Evolutionary conservation across 2,797 vertebrate species (phyloP), one percentile per base, ranked within the genome.

Genomic region (Dendrocincla tyrannina): DNA sequence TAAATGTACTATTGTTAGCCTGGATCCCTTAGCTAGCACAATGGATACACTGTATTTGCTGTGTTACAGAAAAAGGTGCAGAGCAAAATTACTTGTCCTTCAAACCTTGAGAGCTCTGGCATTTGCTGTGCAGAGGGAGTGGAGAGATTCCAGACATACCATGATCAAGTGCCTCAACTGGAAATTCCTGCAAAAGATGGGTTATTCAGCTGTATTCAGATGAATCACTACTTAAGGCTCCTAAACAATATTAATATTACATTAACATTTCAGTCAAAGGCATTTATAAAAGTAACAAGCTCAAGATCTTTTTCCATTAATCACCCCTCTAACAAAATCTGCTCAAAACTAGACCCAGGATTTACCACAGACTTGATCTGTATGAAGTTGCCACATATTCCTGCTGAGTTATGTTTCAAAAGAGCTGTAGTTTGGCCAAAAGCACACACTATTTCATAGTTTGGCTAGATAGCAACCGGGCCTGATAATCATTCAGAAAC

Each of bases 101-200:
- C 80, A 96, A 66, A 85, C 41, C 25, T 81, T 86, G 49, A 84
- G 35, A 90, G 53, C 28, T 76, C 76, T 83, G 83, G 52, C 22
- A 92, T 68, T 77, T 5, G 3, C 60, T 64, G 37, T 70, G 49
- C 52, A 84, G 58, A 90, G 64, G 69, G 88, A 88, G 85, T 2
- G 5, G 82, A 58, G 49, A 84, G 80, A 96, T 92, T 94, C 96
- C 93, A 95, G 42, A 55, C 91, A 93, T 95, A 68, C 83, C 83
- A 82, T 55, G 46, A 74, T 7, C 0, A 0, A 94, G 69, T 68
- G 50, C 67, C 74, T 93, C 63, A 52, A 47, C 64, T 67, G 69
- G 94, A 93, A 97, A 79, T 15, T 69, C 63, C 78, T 60, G 50
- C 22, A 92, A 58, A 87, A 87, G 74, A 59, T 69, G 55, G 12